These are phyloP conservation scores for Piezodorus guildinii DNA, from an alignment of 1,140 invertebrate species.

Conservation along the genomic window DNA sequence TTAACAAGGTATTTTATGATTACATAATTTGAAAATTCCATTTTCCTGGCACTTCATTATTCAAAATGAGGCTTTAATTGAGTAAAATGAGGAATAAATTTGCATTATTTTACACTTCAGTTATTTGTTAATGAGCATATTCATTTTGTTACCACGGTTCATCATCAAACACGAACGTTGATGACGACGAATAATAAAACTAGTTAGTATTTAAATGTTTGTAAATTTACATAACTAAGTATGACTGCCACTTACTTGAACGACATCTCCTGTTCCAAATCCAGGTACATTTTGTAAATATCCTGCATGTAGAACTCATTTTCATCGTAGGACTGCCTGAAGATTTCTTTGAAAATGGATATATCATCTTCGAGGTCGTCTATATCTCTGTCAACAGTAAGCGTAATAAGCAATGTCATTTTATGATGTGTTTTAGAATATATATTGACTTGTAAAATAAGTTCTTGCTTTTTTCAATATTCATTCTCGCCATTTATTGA, in stretches of 20 bases:
- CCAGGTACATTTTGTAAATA: constrained; percentile 51
- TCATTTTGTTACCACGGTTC: too few species aligned
- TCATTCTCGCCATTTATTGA: too few species aligned
- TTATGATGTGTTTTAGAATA: not conserved
- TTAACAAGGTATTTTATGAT: too few species aligned
- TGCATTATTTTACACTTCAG: too few species aligned
- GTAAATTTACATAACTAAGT: constrained; percentile 3
- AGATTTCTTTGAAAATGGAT: constrained; percentile 50
- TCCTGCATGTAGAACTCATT: constrained; percentile 77
- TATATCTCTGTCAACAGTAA: constrained; percentile 35
- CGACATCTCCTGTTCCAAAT: constrained; percentile 61
- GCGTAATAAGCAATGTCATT: not conserved
- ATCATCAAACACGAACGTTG: too few species aligned
- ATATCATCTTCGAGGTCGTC: constrained; percentile 59
- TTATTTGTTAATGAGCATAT: too few species aligned
- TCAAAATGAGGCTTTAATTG: too few species aligned
- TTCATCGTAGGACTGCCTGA: constrained; percentile 61
- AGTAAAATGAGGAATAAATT: too few species aligned
- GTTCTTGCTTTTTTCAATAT: too few species aligned
- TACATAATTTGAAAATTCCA: too few species aligned
- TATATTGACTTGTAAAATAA: too few species aligned
- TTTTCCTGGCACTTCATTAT: too few species aligned
- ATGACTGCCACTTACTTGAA: constrained; percentile 35
- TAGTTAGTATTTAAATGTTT: constrained; percentile 1
- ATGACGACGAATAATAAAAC: not conserved